Percentiles rank a stretch among this genome's conserved stretches.
These are phyloP conservation scores for Hippocampus abdominalis DNA, from an alignment of 2,113 vertebrate species.

Conservation along the genomic window DNA sequence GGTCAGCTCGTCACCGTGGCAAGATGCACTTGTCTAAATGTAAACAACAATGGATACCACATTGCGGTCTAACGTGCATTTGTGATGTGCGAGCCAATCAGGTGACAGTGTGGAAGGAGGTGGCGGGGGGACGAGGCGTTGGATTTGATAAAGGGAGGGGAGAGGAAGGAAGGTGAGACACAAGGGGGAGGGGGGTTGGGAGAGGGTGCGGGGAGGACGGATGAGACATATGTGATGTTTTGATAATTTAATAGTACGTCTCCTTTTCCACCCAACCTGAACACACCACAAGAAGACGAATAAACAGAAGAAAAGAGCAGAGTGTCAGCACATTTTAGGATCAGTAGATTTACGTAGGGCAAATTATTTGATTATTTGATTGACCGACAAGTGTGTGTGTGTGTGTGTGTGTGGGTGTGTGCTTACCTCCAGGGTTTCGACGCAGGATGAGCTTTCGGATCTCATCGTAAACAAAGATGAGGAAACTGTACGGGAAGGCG, in stretches of 20 bases:
- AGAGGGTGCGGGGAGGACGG: constrained; percentile 15
- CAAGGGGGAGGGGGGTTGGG: constrained; percentile 1
- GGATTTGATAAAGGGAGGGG: neutral
- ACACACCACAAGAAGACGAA: constrained; percentile 29
- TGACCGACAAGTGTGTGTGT: neutral
- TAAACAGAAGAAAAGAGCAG: neutral
- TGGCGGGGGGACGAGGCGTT: neutral
- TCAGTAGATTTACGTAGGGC: neutral
- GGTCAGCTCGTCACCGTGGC: neutral
- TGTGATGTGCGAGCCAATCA: neutral
- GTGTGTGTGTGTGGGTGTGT: neutral
- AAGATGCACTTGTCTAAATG: neutral
- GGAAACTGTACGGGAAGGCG: constrained; percentile 91
- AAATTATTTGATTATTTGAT: neutral
- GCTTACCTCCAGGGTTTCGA: constrained; percentile 85
- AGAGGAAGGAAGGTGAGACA: constrained; percentile 6
- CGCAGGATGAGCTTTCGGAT: constrained; percentile 90
- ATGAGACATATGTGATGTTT: constrained; percentile 54
- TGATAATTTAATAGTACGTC: constrained; percentile 80
- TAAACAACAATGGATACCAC: constrained; percentile 3
- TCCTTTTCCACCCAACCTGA: constrained; percentile 83
- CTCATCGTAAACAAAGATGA: constrained; percentile 92
- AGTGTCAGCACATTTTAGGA: constrained; percentile 1
- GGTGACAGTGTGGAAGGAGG: neutral
- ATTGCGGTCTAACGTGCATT: neutral